Evolutionary conservation across 2,113 vertebrate genomes (phyloP).

Genomic region (Condylura cristata): DNA sequence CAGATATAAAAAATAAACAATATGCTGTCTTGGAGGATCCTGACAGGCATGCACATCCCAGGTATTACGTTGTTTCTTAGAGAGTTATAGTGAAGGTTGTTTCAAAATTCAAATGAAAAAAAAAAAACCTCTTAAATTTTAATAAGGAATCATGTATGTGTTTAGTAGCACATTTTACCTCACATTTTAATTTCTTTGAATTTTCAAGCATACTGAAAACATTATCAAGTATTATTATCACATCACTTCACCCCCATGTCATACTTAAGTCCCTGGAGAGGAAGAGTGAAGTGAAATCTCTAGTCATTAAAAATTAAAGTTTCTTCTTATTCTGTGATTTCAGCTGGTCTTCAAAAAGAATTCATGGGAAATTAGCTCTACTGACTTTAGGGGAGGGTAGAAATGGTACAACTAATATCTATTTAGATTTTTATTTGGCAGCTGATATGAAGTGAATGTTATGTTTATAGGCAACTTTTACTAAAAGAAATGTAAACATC

Average conservation of each 20-base stretch:
- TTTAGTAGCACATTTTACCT: not conserved
- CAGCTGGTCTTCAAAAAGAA: not conserved
- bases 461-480: not conserved
- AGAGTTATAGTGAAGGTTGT: not conserved
- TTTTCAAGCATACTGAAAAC: not conserved
- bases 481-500: not conserved
- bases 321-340: not conserved
- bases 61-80: not conserved
- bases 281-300: not conserved
- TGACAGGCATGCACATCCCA: not conserved
- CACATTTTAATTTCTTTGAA: not conserved
- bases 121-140: not conserved
- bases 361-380: not conserved
- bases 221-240: not conserved
- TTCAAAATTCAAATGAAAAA: not conserved
- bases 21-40: not conserved
- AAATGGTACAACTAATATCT: not conserved
- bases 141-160: not conserved
- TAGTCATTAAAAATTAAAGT: not conserved
- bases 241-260: not conserved
- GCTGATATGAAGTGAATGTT: not conserved
- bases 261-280: not conserved
- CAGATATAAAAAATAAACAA: too few relatives aligned
- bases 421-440: not conserved
- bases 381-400: not conserved